A percentile compares a stretch with the other conserved stretches of the same genome.
Conservation (phyloP, 2,797 vertebrate genomes). For the Aeoliscus strigatus region DNA sequence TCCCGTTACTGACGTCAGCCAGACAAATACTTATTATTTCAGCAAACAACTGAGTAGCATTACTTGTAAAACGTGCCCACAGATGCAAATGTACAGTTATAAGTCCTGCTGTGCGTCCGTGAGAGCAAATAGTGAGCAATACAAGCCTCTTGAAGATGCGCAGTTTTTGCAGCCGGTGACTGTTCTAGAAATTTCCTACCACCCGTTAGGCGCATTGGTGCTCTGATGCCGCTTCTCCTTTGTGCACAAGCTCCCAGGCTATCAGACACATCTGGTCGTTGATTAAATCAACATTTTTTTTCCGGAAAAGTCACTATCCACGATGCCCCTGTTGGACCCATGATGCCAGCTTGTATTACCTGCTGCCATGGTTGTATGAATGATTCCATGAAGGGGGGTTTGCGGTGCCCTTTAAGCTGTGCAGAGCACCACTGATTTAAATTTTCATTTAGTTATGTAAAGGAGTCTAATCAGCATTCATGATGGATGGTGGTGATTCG, state of each 20-base stretch:
- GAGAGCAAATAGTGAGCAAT: no score
- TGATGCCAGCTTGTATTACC: not conserved
- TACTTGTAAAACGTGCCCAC: not conserved
- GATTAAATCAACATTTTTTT: conserved; percentile 18
- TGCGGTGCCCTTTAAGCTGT: no score
- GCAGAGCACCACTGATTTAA: no score
- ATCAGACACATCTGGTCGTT: conserved; percentile 14
- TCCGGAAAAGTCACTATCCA: not conserved
- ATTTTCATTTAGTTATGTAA: no score
- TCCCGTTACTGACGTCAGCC: not conserved
- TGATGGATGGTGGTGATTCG: no score
- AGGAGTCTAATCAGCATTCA: no score
- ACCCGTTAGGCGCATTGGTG: conserved; percentile 9
- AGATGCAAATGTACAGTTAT: not conserved
- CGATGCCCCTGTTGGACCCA: not conserved
- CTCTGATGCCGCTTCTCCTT: conserved; percentile 7
- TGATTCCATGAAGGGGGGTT: no score
- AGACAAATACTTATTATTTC: no score
- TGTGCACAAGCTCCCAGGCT: conserved; percentile 1
- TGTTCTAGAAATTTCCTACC: conserved; percentile 47
- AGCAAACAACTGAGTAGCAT: no score
- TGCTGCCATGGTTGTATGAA: no score
- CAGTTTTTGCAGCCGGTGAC: conserved; percentile 18
- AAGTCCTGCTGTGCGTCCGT: not conserved
- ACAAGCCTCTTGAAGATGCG: conserved; percentile 14